Evolutionary conservation across 2,797 vertebrate species (phyloP).

Genomic region (Rachycentron canadum): DNA sequence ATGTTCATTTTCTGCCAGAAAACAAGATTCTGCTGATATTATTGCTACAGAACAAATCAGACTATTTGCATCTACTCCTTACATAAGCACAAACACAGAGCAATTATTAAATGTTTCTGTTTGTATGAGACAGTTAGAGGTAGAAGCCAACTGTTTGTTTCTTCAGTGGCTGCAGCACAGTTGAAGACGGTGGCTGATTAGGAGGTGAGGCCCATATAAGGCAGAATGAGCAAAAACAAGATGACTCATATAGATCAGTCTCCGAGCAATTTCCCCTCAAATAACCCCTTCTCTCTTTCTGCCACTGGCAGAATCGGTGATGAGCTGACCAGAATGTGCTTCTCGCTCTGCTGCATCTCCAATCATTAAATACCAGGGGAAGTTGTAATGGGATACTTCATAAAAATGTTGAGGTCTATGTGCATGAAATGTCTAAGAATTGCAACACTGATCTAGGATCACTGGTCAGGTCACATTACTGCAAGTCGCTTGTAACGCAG

Average conservation of each 20-base stretch:
- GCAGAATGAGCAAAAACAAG: slow-evolving; percentile 60
- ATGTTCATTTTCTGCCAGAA: not conserved
- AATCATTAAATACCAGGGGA: slow-evolving; percentile 64
- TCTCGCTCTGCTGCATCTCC: slow-evolving; percentile 61
- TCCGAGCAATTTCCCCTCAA: slow-evolving; percentile 63
- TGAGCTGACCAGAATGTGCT: slow-evolving; percentile 69
- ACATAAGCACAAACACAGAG: slow-evolving; percentile 17
- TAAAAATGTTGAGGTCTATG: slow-evolving; percentile 52
- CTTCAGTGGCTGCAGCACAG: slow-evolving; percentile 10
- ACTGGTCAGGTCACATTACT: slow-evolving; percentile 51
- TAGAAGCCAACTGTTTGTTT: slow-evolving; percentile 31
- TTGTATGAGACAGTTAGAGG: slow-evolving; percentile 34
- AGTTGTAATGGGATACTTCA: slow-evolving; percentile 63
- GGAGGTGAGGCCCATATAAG: slow-evolving; percentile 54
- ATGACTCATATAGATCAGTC: slow-evolving; percentile 73
- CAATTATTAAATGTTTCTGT: slow-evolving; percentile 42
- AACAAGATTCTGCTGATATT: slow-evolving; percentile 19
- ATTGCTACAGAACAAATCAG: slow-evolving; percentile 21
- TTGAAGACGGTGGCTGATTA: slow-evolving; percentile 46
- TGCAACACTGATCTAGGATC: slow-evolving; percentile 54
- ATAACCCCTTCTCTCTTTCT: slow-evolving; percentile 63
- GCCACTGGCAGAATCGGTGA: slow-evolving; percentile 57
- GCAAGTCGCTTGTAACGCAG: slow-evolving; percentile 16
- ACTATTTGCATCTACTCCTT: slow-evolving; percentile 42
- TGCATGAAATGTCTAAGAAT: slow-evolving; percentile 45